Percentiles rank a stretch among this genome's conserved stretches.
These are phyloP conservation scores for Dicerorhinus sumatrensis DNA, from an alignment of 2,113 vertebrate species.

Conservation along the genomic window DNA sequence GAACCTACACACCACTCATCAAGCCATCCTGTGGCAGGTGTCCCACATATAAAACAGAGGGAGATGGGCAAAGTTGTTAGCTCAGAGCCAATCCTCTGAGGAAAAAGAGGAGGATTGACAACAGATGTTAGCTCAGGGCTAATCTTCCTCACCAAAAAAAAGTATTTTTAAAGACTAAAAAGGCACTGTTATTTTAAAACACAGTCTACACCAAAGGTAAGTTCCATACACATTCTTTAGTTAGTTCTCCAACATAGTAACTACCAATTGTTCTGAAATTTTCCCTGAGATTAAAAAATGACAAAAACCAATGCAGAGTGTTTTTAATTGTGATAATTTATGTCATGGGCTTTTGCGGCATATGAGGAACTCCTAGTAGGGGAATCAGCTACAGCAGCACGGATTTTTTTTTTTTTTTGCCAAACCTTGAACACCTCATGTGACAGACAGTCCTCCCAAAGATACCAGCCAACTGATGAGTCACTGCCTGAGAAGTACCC, in stretches of 20 bases:
- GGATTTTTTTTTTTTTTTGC: neutral
- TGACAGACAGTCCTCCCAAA: neutral
- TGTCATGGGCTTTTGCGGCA: neutral
- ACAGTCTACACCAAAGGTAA: neutral
- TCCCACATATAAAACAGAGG: too few species aligned
- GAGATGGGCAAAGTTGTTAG: too few species aligned
- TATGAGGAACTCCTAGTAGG: rapidly evolving
- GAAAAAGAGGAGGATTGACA: too few species aligned
- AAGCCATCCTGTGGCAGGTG: too few species aligned
- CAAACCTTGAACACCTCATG: neutral
- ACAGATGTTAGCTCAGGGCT: too few species aligned
- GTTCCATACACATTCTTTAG: neutral
- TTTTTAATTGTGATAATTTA: neutral
- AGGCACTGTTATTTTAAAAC: slow-evolving; percentile 6
- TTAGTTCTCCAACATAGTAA: neutral
- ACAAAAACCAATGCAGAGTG: neutral
- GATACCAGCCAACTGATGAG: neutral
- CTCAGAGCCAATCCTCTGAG: too few species aligned
- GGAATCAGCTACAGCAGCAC: neutral
- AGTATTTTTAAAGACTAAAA: neutral
- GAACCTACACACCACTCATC: too few species aligned
- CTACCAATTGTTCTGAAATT: slow-evolving; percentile 32
- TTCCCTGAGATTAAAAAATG: neutral
- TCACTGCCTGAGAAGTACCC: neutral
- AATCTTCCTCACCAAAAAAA: neutral